These are phyloP conservation scores for Neomorphus geoffroyi DNA, from an alignment of 2,797 vertebrate species.

Conservation along the genomic window DNA sequence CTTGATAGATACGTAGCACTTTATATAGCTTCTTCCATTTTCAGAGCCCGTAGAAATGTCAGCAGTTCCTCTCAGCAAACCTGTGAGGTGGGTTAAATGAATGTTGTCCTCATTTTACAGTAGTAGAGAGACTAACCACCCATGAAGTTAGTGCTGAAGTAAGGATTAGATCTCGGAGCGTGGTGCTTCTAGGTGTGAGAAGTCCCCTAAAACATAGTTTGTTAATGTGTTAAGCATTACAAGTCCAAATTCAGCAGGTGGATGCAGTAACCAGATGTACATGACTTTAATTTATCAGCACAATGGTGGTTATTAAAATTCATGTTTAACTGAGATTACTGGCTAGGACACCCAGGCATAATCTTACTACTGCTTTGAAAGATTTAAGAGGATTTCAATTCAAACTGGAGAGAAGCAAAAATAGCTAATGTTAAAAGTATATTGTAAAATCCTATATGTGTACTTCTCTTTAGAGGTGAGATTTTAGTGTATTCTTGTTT, in stretches of 20 bases:
- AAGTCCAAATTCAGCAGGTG: slow-evolving; percentile 19
- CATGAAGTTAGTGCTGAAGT: slow-evolving; percentile 11
- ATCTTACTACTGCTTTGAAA: slow-evolving; percentile 15
- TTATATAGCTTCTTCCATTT: neutral
- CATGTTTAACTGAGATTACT: neutral
- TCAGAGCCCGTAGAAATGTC: neutral
- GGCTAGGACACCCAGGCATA: neutral
- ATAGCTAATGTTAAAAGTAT: neutral
- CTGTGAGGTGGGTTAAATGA: slow-evolving; percentile 33
- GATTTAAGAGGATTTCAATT: slow-evolving; percentile 26
- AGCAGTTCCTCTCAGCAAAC: slow-evolving; percentile 3
- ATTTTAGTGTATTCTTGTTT: neutral
- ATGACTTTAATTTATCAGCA: slow-evolving; percentile 37
- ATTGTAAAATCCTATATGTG: neutral
- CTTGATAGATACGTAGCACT: neutral
- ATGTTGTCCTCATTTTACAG: slow-evolving; percentile 49
- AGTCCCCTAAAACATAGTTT: slow-evolving; percentile 23
- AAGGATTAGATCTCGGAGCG: neutral
- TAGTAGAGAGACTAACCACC: slow-evolving; percentile 21
- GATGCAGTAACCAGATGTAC: neutral
- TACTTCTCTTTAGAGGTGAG: neutral
- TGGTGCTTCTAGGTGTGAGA: slow-evolving; percentile 21
- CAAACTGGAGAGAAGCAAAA: neutral
- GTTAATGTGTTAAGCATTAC: slow-evolving; percentile 4
- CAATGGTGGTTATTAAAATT: slow-evolving; percentile 34